Conservation (phyloP, 2,888 invertebrate species). For the Ptychoptera albimana region DNA sequence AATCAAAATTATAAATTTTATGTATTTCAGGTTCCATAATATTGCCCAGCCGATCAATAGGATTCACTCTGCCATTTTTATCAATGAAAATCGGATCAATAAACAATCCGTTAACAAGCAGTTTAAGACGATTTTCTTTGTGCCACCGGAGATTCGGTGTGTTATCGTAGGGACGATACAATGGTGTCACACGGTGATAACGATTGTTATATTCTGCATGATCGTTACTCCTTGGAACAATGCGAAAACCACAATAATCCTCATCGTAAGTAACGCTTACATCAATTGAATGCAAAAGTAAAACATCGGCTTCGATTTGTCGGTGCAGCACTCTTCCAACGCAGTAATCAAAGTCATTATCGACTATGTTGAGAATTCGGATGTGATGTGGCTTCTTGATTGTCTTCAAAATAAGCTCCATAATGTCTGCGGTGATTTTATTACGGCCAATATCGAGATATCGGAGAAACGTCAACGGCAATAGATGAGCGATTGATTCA, state of each 20-base stretch:
- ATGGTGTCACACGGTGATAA: constrained; percentile 6
- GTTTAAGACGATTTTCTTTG: neutral
- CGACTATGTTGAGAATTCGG: constrained; percentile 17
- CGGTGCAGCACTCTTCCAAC: constrained; percentile 18
- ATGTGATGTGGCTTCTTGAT: constrained; percentile 21
- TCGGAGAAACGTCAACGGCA: constrained; percentile 13
- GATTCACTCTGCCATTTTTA: neutral
- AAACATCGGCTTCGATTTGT: constrained; percentile 16
- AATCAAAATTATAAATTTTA: no score
- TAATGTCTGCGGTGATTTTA: constrained; percentile 15
- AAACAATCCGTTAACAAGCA: constrained; percentile 6
- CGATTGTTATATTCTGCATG: constrained; percentile 4
- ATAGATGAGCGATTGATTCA: constrained; percentile 18
- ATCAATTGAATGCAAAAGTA: constrained; percentile 15
- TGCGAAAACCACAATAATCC: constrained; percentile 15
- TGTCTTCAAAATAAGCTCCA: constrained; percentile 18
- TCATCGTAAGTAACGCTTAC: constrained; percentile 19
- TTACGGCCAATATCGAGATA: constrained; percentile 20
- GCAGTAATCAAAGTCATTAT: constrained; percentile 18
- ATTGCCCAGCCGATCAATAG: no score
- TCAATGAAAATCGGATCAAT: constrained; percentile 6
- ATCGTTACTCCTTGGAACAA: constrained; percentile 16
- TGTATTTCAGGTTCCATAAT: no score
- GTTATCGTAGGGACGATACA: constrained; percentile 5
- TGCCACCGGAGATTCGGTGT: neutral